Base-by-base conservation (phyloP, 2,888 invertebrate genomes). In the Neoscelio sp. region DNA sequence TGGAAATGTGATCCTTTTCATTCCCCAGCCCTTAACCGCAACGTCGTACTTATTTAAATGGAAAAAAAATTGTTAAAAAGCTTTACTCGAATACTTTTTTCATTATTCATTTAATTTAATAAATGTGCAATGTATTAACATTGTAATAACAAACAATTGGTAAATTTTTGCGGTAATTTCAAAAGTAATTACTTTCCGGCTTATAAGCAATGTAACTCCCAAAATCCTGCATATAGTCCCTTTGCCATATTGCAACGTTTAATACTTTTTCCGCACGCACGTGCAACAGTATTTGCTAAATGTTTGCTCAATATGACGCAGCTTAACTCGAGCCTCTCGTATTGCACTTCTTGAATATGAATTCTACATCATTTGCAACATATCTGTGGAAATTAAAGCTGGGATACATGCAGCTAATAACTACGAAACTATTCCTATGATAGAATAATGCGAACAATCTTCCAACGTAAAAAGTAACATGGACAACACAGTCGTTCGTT, bases 311-410 rank as follows among this genome's bases (percentile, higher is more conserved):
- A 60, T 60, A 60, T 60, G 58, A 60, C 30, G 35, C 30, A 30
- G 30, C 44, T 44, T 60, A 60, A 44, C 42, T 44, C 44, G 33
- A 44, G 44, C 30, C 15, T 28, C 20, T 33, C 30, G 33, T 28
- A 44, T 33, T 33, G 33, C 44, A 30, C 18, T 60, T 48, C 50
- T 64, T 50, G 38, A 26, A 50, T 50, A 64, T 40, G 28, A 50
- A 64, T 64, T 64, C 38, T 50, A 28, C 28, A 64, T 64, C 48
- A 33, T 50, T 38, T 18, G 40, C 28, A 48, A 64, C 17, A 64
- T 40, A 40, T 40, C 40, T 64, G 38, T 5, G 64, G 18, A 38
- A 38, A 64, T 64, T 48, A 64, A 50, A 64, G 38, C 28, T 23
- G 18, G 28, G 50, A 50, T 38, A 50, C 10, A 60, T 12, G 28